Base-by-base conservation (phyloP, 2,113 vertebrate species). In the Eublepharis macularius region DNA sequence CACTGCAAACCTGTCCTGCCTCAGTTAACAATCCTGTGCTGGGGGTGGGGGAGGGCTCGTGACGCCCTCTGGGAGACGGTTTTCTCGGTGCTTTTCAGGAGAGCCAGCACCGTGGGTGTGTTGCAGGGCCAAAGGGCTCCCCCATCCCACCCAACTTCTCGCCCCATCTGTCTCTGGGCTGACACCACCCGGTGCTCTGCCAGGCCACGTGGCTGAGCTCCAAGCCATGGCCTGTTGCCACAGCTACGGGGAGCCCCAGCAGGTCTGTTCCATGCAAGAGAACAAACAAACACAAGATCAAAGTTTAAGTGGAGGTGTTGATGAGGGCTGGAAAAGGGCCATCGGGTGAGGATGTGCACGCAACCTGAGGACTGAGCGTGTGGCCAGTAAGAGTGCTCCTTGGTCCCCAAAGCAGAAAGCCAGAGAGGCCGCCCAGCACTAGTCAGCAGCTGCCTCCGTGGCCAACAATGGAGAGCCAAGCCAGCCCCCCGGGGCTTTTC, bases 281-380 rank as follows among this genome's bases (percentile, higher is more conserved):
- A 70, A 16, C 77, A 87, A 83, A 89, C 90, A 92, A 94, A 92
- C 92, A 91, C 79, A 75, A 88, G 32, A 82, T n/a, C 86, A 85
- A 87, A 91, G 84, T 57, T 82, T 84, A 43, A 80, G 89, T 90
- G 89, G 90, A 77, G 66, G 36, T 1, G 2, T 17, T 7, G 2
- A 36, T 69, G 36, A 19, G 88, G 84, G 86, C 66, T 6, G 93
- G 91, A 90, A 91, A 93, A 89, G 87, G 86, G 88, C 39, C 2
- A 75, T 82, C 86, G 78, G 8, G 70, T 72, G 36, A 69, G 81
- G 57, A 79, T 70, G 87, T 65, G 73, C 65, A 0, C 36, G 36
- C 76, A 76, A 72, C 86, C 89, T 68, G 79, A 51, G 70, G 80
- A 1, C 17, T 70, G 82, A 87, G n/a, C 69, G 2, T 2, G 9